Conservation (phyloP, 2,113 vertebrate species). For the Macquaria australasica region DNA sequence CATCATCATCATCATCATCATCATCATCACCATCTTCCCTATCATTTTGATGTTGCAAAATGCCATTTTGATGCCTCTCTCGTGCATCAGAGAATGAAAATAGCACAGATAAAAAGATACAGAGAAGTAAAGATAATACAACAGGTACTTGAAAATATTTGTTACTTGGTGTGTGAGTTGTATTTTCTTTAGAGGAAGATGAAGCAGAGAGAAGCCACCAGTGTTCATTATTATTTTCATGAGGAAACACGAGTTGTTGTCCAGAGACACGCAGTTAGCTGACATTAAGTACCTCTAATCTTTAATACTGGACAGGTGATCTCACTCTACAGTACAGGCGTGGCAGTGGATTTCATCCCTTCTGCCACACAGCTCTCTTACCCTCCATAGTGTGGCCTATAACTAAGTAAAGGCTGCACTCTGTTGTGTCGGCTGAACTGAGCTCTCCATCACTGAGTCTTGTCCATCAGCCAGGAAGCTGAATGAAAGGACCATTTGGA, state of each 20-base stretch:
- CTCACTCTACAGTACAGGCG: not conserved
- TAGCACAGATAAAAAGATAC: not conserved
- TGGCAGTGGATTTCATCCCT: not conserved
- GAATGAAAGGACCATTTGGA: constrained; percentile 63
- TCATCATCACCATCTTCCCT: too few relatives aligned
- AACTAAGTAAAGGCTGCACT: constrained; percentile 1
- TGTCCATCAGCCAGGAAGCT: constrained; percentile 55
- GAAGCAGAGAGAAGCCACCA: not conserved
- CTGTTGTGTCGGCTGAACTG: constrained; percentile 29
- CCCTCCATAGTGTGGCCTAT: not conserved
- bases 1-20: too few relatives aligned
- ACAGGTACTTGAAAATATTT: not conserved
- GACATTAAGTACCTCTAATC: constrained; percentile 36
- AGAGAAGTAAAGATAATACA: not conserved
- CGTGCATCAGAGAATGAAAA: not conserved
- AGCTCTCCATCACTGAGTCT: constrained; percentile 35
- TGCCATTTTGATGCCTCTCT: not conserved
- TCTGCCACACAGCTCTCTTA: not conserved
- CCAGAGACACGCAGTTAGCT: constrained; percentile 1
- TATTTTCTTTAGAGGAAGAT: not conserved
- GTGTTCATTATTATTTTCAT: not conserved
- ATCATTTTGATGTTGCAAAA: too few relatives aligned
- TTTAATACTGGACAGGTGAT: constrained; percentile 39
- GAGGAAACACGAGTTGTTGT: constrained; percentile 1
- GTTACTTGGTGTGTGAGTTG: too few relatives aligned